These are phyloP conservation scores for Phortica okadai DNA, from an alignment of 2,888 invertebrate species.

Conservation along the genomic window DNA sequence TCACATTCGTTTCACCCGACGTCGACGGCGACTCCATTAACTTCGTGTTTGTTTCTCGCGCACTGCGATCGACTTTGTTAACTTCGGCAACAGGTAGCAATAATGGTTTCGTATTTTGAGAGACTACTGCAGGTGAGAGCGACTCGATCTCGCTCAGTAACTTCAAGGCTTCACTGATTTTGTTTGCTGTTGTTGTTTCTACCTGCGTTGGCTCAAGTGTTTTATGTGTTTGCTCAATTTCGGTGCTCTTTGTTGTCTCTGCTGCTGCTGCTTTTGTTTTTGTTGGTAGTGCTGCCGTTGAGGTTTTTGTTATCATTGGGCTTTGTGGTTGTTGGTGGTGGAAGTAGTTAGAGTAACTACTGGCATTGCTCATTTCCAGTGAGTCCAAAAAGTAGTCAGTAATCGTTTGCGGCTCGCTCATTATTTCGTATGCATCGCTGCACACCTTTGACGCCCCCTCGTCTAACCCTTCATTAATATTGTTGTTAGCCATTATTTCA, in stretches of 20 bases:
- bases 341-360: not conserved
- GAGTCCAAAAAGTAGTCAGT: slow-evolving; percentile 54
- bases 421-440: slow-evolving; percentile 67
- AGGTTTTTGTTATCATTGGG: not conserved
- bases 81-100: slow-evolving; percentile 53
- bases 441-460: slow-evolving; percentile 31
- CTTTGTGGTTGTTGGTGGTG: slow-evolving; percentile 26
- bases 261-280: slow-evolving; percentile 16
- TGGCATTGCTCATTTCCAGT: slow-evolving; percentile 38
- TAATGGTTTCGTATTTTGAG: slow-evolving; percentile 25
- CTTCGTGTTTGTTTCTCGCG: slow-evolving; percentile 46
- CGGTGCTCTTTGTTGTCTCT: slow-evolving; percentile 1
- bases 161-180: slow-evolving; percentile 45
- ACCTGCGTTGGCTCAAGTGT: slow-evolving; percentile 60
- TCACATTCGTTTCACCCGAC: not conserved
- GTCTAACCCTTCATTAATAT: slow-evolving; percentile 6
- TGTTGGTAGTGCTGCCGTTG: not conserved
- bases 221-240: slow-evolving; percentile 52
- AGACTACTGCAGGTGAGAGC: not conserved
- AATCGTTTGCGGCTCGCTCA: slow-evolving; percentile 52
- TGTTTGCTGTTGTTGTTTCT: slow-evolving; percentile 45
- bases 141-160: slow-evolving; percentile 36
- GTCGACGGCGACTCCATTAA: slow-evolving; percentile 37
- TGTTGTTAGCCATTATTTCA: slow-evolving; percentile 16
- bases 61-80: slow-evolving; percentile 59